Conservation (phyloP, 2,888 invertebrate species). For the Dusona sp. region DNA sequence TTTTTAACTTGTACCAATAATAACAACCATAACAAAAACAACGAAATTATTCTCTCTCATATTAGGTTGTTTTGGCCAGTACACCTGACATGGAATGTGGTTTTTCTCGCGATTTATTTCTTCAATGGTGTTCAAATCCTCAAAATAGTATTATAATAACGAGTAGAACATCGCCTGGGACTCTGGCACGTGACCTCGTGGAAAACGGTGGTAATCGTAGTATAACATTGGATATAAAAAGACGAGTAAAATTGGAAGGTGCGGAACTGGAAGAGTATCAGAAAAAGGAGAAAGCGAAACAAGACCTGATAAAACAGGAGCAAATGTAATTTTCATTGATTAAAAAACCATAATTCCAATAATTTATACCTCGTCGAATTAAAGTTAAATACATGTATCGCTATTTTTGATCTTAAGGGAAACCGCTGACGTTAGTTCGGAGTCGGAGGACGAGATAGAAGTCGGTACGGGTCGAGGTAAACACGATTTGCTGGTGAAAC, state of each 20-base stretch:
- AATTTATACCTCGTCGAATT: background rate
- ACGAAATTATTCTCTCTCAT: conserved; percentile 2
- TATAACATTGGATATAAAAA: conserved; percentile 89
- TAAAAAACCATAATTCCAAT: background rate
- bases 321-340: conserved; percentile 79
- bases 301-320: conserved; percentile 84
- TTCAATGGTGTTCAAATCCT: conserved; percentile 96
- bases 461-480: conserved; percentile 91
- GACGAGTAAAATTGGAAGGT: conserved; percentile 91
- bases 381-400: background rate
- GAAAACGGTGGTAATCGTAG: conserved; percentile 91
- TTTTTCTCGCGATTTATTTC: conserved; percentile 96
- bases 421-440: conserved; percentile 90
- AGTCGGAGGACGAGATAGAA: conserved; percentile 94
- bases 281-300: conserved; percentile 88
- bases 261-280: conserved; percentile 91
- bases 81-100: conserved; percentile 98
- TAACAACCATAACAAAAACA: background rate
- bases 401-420: conserved; percentile 85
- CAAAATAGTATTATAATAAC: conserved; percentile 98
- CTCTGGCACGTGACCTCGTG: conserved; percentile 91
- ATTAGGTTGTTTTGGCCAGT: conserved; percentile 95
- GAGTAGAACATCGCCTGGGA: conserved; percentile 93
- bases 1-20: background rate
- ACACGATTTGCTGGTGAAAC: conserved; percentile 95